Evolutionary conservation across 2,113 vertebrate genomes (phyloP), one percentile per base, ranked within the genome.

Genomic region (Chionodraco myersi): DNA sequence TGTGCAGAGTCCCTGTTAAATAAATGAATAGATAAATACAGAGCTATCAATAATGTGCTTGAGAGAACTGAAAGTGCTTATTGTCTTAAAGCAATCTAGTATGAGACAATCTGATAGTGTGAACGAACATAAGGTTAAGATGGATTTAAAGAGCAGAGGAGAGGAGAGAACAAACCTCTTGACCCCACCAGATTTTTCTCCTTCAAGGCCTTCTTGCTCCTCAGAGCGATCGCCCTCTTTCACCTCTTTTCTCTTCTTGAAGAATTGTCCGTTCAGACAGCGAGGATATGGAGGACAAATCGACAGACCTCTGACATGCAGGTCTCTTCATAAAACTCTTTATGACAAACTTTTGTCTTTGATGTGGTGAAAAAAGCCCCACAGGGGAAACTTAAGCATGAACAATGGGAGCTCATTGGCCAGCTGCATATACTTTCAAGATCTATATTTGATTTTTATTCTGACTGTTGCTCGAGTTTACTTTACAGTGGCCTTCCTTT

Each of bases 101-200:
- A 34, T 30, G 53, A 72, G 14, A 59, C 21, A 0, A 10, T 12
- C 9, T 9, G 30, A 47, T 26, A 18, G 41, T 4, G 34, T 5
- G 14, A 48, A 47, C 6, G 67, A 66, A 54, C 49, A 13, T 65
- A 51, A 57, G n/a, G 11, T 64, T 67, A 5, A n/a, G 44, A 48
- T 62, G 61, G 62, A 48, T 48, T 71, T 63, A 81, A 65, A 64
- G 44, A 72, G 51, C 56, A 63, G 57, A 53, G 57, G 9, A 63
- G 57, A 53, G 57, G 9, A 34, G 30, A 26, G 18, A 44, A 1
- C 9, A 12, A 11, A 64, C 67, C 75, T 82, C 36, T 57, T n/a
- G 52, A 67, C 63, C 69, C 34, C 4, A 1, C 62, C 13, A 68
- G 54, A 13, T 61, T 30, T 41, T 30, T 69, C 36, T 47, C 41